A percentile compares a stretch with the other conserved stretches of the same genome.
Evolutionary conservation across 2,888 invertebrate species (phyloP).

Genomic region (Ochropleura leucogaster): DNA sequence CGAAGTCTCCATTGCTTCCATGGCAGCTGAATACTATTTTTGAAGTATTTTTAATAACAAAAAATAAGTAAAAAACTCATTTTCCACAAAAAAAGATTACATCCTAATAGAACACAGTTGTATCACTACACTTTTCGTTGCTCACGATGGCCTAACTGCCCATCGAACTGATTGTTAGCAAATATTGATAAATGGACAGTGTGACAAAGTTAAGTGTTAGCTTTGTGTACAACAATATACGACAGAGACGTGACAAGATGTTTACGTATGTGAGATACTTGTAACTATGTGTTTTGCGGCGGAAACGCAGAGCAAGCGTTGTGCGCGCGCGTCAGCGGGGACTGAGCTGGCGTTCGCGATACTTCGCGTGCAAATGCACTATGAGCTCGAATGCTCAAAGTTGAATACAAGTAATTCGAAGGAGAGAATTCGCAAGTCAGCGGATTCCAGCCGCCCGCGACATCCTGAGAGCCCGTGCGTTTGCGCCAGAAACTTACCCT

Average conservation of each 20-base stretch:
- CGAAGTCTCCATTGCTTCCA: constrained; percentile 75
- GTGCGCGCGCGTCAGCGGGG: constrained; percentile 77
- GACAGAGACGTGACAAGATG: constrained; percentile 72
- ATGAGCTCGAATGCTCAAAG: constrained; percentile 77
- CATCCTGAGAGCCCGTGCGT: constrained; percentile 64
- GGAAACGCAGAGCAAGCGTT: constrained; percentile 78
- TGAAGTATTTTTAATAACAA: constrained; percentile 39
- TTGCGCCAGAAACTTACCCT: constrained; percentile 40
- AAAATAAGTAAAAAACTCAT: constrained; percentile 16
- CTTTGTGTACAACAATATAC: constrained; percentile 65
- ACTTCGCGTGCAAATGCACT: constrained; percentile 79
- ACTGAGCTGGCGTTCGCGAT: constrained; percentile 79
- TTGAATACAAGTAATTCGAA: constrained; percentile 80
- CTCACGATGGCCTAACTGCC: constrained; percentile 63
- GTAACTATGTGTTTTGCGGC: constrained; percentile 74
- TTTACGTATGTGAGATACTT: constrained; percentile 72
- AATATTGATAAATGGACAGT: constrained; percentile 76
- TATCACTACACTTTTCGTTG: constrained; percentile 64
- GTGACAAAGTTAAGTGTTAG: constrained; percentile 70
- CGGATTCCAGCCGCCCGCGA: constrained; percentile 74
- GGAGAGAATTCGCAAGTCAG: constrained; percentile 85
- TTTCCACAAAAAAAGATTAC: constrained; percentile 23
- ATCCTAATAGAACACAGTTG: constrained; percentile 46
- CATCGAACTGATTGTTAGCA: constrained; percentile 71
- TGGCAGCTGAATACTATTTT: constrained; percentile 60